Conservation (phyloP, 1,140 invertebrate genomes). For the Laupala kohalensis region DNA sequence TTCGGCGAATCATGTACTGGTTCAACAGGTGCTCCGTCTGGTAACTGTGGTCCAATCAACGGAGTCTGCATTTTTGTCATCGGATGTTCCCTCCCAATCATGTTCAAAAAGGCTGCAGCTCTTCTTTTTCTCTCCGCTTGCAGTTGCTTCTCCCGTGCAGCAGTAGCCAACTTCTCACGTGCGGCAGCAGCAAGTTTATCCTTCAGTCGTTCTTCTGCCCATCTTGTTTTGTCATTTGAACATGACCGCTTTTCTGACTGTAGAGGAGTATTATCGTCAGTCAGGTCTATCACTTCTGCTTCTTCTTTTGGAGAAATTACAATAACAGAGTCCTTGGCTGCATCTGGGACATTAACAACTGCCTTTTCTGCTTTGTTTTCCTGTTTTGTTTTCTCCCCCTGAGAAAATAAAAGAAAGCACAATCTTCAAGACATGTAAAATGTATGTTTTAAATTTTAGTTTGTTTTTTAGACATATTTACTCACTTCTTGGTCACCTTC, state of each 20-base stretch:
- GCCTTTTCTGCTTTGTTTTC: slow-evolving; percentile 35
- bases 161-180: slow-evolving; percentile 40
- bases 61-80: not conserved
- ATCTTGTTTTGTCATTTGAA: not conserved
- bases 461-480: slow-evolving; percentile 13
- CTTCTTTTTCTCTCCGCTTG: slow-evolving; percentile 57
- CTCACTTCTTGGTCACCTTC: slow-evolving; percentile 30
- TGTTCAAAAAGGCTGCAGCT: slow-evolving; percentile 42
- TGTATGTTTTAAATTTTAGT: not conserved
- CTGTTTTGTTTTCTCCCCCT: slow-evolving; percentile 20
- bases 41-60: not conserved
- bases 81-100: slow-evolving; percentile 8
- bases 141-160: slow-evolving; percentile 46
- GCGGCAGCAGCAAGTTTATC: slow-evolving; percentile 45
- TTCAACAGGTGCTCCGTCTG: slow-evolving; percentile 1
- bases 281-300: slow-evolving; percentile 33
- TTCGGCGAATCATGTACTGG: not conserved
- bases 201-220: slow-evolving; percentile 46
- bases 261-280: slow-evolving; percentile 28
- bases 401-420: not conserved
- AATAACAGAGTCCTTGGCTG: slow-evolving; percentile 19
- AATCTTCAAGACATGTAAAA: too few relatives aligned
- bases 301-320: not conserved
- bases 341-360: slow-evolving; percentile 15
- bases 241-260: not conserved